phyloP scores from a whole-genome alignment of 1,140 invertebrate species.

The Megalonaias nervosa region DNA sequence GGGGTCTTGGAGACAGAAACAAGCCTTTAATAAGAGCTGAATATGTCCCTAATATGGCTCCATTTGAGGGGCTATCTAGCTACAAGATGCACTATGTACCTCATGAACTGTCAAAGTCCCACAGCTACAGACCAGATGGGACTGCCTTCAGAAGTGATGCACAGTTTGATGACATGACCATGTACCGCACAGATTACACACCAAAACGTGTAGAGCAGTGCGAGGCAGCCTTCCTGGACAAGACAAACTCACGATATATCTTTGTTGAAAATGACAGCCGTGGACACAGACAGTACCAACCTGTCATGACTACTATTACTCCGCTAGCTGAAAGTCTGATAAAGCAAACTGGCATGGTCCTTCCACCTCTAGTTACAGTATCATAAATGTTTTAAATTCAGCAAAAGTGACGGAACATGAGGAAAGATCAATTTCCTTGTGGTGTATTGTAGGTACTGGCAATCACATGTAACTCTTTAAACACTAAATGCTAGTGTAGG shows the following conservation, averaged over 20 bases:
- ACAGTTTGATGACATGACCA: slow-evolving; percentile 23
- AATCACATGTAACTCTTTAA: too few species aligned
- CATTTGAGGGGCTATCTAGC: slow-evolving; percentile 23
- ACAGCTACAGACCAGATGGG: slow-evolving; percentile 24
- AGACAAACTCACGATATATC: slow-evolving; percentile 15
- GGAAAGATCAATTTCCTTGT: too few species aligned
- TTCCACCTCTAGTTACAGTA: too few species aligned
- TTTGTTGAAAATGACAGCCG: slow-evolving; percentile 13
- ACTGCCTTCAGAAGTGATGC: slow-evolving; percentile 20
- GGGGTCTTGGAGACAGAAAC: slow-evolving; percentile 29
- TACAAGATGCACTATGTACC: slow-evolving; percentile 29
- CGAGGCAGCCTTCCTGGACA: slow-evolving; percentile 16
- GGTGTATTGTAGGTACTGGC: too few species aligned
- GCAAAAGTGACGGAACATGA: too few species aligned
- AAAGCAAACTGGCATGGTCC: too few species aligned
- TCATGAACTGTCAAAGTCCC: slow-evolving; percentile 12
- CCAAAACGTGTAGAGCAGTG: slow-evolving; percentile 20
- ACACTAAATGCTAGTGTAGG: too few species aligned
- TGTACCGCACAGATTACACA: slow-evolving; percentile 28
- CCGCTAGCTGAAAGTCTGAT: not conserved
- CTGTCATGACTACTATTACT: slow-evolving; percentile 12
- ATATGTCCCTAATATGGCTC: not conserved
- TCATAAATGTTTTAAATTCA: too few species aligned
- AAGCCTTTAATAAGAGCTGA: not conserved
- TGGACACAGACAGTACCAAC: slow-evolving; percentile 21